Base-by-base conservation (phyloP, 1,140 invertebrate genomes). In the Laodelphax striatellus region DNA sequence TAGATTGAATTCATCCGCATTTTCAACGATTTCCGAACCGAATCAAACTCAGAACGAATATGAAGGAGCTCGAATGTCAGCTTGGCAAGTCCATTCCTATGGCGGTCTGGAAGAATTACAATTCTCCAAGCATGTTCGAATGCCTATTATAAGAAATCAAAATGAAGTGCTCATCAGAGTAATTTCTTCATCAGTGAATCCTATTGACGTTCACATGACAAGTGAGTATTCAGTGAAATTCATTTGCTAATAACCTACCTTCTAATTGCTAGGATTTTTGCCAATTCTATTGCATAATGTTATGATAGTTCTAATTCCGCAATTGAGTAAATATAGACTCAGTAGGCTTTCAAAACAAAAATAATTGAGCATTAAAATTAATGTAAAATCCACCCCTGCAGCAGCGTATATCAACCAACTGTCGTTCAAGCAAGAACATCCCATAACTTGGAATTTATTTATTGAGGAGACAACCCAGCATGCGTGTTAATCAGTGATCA, bases 181-280 rank as follows among this genome's bases (percentile, higher is more conserved):
- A 28, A 75, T 83, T 67, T 85, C 92, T 19, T 79, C 92, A 1
- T 90, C 91, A 52, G 77, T 98, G 0, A 98, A 98, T 77, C 92
- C 93, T 0, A 86, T 98, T 62, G 95, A 98, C 75, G 72, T 92
- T 11, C 78, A 80, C 52, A 94, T 97, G 91, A 78, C 84, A 57
- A 79, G 89, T 85, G 77, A 70, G 66, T 73, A 5, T 14, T 38
- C 8, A 38, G 11, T 43, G 16, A 17, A 53, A 22, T 16, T 38
- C 34, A 16, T 16, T 55, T n/a, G 11, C n/a, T n/a, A n/a, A n/a
- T n/a, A n/a, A 34, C 16, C 8, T 46, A 43, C 19, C 6, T 41
- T 44, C 44, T n/a, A n/a, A 11, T 17, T 57, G 55, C 46, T 52
- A 24, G 19, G 8, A 21, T 10, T 21, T 9, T 46, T 4, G n/a